Percentiles rank a stretch among this genome's conserved stretches.
phyloP scores from a whole-genome alignment of 2,113 vertebrate genomes.

The Tupaia tana region DNA sequence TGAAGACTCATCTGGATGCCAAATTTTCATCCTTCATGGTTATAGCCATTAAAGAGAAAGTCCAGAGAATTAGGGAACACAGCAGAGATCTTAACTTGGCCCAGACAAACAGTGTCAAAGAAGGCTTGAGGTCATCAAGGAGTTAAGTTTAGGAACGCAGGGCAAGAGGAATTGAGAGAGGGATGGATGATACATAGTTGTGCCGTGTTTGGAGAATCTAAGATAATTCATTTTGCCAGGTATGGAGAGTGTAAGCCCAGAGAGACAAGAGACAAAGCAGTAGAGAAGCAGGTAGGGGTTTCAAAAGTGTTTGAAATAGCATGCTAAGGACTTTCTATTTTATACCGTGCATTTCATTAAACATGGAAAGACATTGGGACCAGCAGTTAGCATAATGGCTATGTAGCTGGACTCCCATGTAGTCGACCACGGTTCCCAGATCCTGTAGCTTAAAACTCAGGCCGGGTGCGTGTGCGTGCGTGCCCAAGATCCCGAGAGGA shows the following conservation, averaged over 20 bases:
- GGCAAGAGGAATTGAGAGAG: too few relatives aligned
- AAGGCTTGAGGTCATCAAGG: neutral
- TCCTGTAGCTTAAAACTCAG: too few relatives aligned
- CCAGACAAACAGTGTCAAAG: neutral
- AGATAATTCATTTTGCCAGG: neutral
- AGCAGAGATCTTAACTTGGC: neutral
- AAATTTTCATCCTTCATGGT: neutral
- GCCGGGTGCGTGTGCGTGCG: too few relatives aligned
- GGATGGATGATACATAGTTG: neutral
- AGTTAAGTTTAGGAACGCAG: neutral
- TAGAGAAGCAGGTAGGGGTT: neutral
- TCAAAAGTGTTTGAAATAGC: neutral
- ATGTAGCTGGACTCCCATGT: too few relatives aligned
- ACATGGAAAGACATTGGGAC: neutral
- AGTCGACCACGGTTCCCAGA: too few relatives aligned
- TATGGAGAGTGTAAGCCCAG: neutral
- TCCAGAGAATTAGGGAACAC: neutral
- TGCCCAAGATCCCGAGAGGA: too few relatives aligned
- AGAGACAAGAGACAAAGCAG: neutral
- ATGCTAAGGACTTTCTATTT: neutral
- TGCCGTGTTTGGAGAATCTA: neutral
- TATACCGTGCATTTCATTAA: neutral
- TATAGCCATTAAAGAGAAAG: neutral
- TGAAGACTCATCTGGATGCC: neutral
- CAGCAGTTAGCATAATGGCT: too few relatives aligned